Percentiles rank a stretch among this genome's conserved stretches.
Evolutionary conservation across 1,140 invertebrate genomes (phyloP).

Genomic region (Coenobita brevimanus): DNA sequence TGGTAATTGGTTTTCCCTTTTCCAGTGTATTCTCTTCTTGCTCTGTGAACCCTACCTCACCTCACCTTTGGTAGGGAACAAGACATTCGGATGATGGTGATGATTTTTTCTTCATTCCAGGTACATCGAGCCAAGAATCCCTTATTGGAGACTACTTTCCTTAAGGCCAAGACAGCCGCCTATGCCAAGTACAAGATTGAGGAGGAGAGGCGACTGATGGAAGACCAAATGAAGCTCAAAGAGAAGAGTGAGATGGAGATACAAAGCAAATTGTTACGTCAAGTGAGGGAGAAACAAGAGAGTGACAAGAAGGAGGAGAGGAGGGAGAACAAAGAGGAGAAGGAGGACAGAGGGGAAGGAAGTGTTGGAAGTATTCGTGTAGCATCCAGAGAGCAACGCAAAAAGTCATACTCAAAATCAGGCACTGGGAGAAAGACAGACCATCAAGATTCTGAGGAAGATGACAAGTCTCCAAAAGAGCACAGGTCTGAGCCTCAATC

Average conservation of each 20-base stretch:
- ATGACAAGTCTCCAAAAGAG: too few relatives aligned
- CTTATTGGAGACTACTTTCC: slow-evolving; percentile 29
- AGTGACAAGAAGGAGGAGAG: background rate
- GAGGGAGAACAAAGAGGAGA: background rate
- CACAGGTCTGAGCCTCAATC: background rate
- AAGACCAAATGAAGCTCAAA: slow-evolving; percentile 12
- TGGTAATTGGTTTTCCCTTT: too few relatives aligned
- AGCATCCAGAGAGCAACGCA: slow-evolving; percentile 16
- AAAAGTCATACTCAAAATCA: too few relatives aligned
- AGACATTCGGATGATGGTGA: background rate
- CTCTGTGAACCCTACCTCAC: too few relatives aligned
- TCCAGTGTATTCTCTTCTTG: too few relatives aligned
- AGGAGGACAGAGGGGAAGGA: background rate
- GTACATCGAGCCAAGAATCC: slow-evolving; percentile 39
- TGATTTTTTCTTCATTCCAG: background rate
- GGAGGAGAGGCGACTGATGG: slow-evolving; percentile 13
- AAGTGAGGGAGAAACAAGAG: slow-evolving; percentile 16
- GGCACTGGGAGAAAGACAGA: too few relatives aligned
- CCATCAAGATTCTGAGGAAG: too few relatives aligned
- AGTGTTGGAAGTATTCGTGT: slow-evolving; percentile 14
- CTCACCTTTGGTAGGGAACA: background rate
- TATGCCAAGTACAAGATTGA: slow-evolving; percentile 38
- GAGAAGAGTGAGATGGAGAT: background rate
- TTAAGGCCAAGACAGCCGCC: slow-evolving; percentile 34
- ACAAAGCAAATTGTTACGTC: slow-evolving; percentile 19